Evolutionary conservation across 1,140 invertebrate genomes (phyloP).

Genomic region (Belonocnema kinseyi): DNA sequence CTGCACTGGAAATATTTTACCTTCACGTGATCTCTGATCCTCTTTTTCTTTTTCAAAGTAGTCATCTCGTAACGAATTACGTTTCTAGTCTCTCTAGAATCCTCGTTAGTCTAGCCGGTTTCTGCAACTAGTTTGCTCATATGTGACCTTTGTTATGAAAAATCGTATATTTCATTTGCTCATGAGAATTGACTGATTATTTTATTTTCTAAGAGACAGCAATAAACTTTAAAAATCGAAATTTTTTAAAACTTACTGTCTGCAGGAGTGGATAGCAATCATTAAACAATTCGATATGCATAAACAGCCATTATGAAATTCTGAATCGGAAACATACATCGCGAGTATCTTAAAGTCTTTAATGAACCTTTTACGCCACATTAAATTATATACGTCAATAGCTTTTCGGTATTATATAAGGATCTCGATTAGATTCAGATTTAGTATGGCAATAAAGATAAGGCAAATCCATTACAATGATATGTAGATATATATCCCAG

Average conservation of each 20-base stretch:
- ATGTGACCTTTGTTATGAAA: too few species aligned
- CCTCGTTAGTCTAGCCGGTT: too few species aligned
- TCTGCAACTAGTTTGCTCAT: too few species aligned
- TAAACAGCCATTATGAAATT: not conserved
- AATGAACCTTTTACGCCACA: slow-evolving; percentile 10
- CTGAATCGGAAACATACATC: not conserved
- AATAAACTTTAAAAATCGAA: too few species aligned
- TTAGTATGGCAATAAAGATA: slow-evolving; percentile 28
- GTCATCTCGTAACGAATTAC: not conserved
- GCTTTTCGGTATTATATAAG: slow-evolving; percentile 4
- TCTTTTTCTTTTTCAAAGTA: not conserved
- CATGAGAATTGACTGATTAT: too few species aligned
- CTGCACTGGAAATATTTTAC: not conserved
- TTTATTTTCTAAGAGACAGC: too few species aligned
- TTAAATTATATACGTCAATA: slow-evolving; percentile 1
- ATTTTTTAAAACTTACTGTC: too few species aligned
- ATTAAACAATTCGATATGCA: not conserved
- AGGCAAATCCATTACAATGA: slow-evolving; percentile 19
- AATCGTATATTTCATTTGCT: too few species aligned
- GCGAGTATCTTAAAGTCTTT: not conserved
- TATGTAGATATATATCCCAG: not conserved
- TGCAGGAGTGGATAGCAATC: too few species aligned
- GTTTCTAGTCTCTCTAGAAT: not conserved
- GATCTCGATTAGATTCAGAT: slow-evolving; percentile 17
- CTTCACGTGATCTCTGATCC: not conserved